Percentiles rank a stretch among this genome's conserved stretches.
These are phyloP conservation scores for Triplophysa dalaica DNA, from an alignment of 2,113 vertebrate species.

Conservation along the genomic window DNA sequence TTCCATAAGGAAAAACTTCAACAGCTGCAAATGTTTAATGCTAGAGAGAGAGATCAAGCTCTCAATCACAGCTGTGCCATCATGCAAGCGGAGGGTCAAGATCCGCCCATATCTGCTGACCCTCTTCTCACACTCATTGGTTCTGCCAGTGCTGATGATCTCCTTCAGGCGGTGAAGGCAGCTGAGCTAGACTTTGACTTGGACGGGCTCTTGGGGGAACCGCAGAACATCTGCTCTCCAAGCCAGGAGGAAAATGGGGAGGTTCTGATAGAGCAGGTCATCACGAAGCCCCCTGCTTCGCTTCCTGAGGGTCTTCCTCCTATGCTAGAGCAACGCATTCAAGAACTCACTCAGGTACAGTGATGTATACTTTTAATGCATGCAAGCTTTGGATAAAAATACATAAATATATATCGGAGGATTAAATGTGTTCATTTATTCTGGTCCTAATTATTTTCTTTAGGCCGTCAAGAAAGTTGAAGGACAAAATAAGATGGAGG, in stretches of 20 bases:
- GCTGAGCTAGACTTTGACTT: constrained; percentile 85
- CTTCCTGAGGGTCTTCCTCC: constrained; percentile 83
- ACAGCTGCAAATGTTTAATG: constrained; percentile 68
- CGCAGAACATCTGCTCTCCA: constrained; percentile 73
- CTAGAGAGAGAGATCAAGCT: constrained; percentile 65
- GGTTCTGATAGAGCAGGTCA: constrained; percentile 5
- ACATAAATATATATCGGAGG: no score
- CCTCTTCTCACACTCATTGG: constrained; percentile 82
- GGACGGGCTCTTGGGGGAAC: constrained; percentile 80
- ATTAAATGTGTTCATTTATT: not conserved
- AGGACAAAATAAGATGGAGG: constrained; percentile 86
- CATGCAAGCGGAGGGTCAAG: constrained; percentile 10
- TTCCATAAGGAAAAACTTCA: constrained; percentile 87
- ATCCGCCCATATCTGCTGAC: constrained; percentile 62
- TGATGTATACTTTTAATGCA: no score
- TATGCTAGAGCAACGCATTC: constrained; percentile 78
- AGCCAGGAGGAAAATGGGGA: constrained; percentile 73
- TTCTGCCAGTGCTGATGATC: constrained; percentile 78
- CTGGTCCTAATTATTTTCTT: not conserved
- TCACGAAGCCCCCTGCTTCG: constrained; percentile 27
- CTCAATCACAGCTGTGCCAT: not conserved
- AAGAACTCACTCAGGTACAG: constrained; percentile 81
- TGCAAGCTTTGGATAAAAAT: no score
- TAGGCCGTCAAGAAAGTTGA: constrained; percentile 84
- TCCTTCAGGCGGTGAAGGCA: constrained; percentile 84